These are phyloP conservation scores for Ptilonorhynchus violaceus DNA, from an alignment of 2,113 vertebrate genomes.

Conservation along the genomic window DNA sequence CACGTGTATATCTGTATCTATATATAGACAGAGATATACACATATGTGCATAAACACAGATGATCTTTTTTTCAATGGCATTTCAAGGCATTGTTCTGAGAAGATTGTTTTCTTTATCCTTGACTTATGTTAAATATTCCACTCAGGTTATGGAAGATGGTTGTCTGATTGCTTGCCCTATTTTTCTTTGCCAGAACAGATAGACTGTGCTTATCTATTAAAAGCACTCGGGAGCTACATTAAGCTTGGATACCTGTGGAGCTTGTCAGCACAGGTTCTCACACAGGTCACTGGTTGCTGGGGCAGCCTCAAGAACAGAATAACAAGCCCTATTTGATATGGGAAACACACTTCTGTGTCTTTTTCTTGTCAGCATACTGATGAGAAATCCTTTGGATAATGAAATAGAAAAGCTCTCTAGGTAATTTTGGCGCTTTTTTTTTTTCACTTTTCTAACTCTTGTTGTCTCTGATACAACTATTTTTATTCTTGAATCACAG, in stretches of 20 bases:
- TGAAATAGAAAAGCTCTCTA: not conserved
- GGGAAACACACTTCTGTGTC: not conserved
- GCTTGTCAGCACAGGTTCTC: constrained; percentile 64
- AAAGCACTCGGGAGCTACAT: constrained; percentile 63
- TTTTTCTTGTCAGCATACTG: not conserved
- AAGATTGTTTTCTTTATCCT: constrained; percentile 62
- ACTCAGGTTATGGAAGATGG: constrained; percentile 59
- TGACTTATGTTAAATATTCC: constrained; percentile 70
- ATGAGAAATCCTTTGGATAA: not conserved
- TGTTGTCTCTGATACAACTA: not conserved
- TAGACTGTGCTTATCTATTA: constrained; percentile 71
- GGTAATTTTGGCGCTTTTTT: not conserved
- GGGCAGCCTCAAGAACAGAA: constrained; percentile 48
- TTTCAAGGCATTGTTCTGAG: not conserved
- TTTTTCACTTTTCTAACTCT: not conserved
- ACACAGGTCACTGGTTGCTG: constrained; percentile 63
- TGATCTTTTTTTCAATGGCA: not conserved
- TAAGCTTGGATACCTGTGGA: constrained; percentile 73
- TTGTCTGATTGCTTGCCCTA: constrained; percentile 67
- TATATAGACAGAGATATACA: too few species aligned
- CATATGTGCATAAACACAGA: not conserved
- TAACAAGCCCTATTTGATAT: constrained; percentile 47
- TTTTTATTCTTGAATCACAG: not conserved
- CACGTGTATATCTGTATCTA: too few species aligned
- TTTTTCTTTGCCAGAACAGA: constrained; percentile 70